A percentile compares a stretch with the other conserved stretches of the same genome.
phyloP scores from a whole-genome alignment of 1,140 invertebrate species.

The Cheumatopsyche charites region DNA sequence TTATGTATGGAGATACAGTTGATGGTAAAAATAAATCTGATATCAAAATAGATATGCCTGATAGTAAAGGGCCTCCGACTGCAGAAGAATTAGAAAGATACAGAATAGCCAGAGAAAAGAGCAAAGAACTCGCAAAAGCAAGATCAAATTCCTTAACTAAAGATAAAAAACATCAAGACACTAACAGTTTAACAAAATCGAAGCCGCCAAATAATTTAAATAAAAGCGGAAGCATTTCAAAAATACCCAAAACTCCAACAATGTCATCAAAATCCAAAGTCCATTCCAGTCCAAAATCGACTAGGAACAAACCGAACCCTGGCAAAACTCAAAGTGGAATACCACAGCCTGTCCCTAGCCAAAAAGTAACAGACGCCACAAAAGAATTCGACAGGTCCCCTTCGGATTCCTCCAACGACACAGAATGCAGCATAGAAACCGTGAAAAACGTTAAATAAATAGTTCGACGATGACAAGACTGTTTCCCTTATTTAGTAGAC shows the following conservation, averaged over 20 bases:
- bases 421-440: slow-evolving; percentile 60
- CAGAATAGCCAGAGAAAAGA: slow-evolving; percentile 53
- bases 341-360: slow-evolving; percentile 52
- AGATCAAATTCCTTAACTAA: slow-evolving; percentile 59
- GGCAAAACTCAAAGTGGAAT: slow-evolving; percentile 38
- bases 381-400: slow-evolving; percentile 58
- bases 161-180: slow-evolving; percentile 56
- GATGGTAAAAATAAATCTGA: slow-evolving; percentile 56
- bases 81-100: slow-evolving; percentile 56
- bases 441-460: slow-evolving; percentile 55
- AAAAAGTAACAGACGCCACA: slow-evolving; percentile 51
- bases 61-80: slow-evolving; percentile 60
- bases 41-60: slow-evolving; percentile 53
- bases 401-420: slow-evolving; percentile 61
- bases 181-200: slow-evolving; percentile 54
- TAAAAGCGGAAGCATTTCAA: slow-evolving; percentile 41
- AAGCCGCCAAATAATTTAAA: slow-evolving; percentile 50
- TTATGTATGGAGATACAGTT: slow-evolving; percentile 11
- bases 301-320: slow-evolving; percentile 48
- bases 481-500: not conserved
- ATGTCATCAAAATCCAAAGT: slow-evolving; percentile 35
- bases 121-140: slow-evolving; percentile 54
- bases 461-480: not conserved
- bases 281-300: slow-evolving; percentile 37
- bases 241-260: slow-evolving; percentile 45